Conservation (phyloP, 2,113 vertebrate genomes). For the Delphinapterus leucas region DNA sequence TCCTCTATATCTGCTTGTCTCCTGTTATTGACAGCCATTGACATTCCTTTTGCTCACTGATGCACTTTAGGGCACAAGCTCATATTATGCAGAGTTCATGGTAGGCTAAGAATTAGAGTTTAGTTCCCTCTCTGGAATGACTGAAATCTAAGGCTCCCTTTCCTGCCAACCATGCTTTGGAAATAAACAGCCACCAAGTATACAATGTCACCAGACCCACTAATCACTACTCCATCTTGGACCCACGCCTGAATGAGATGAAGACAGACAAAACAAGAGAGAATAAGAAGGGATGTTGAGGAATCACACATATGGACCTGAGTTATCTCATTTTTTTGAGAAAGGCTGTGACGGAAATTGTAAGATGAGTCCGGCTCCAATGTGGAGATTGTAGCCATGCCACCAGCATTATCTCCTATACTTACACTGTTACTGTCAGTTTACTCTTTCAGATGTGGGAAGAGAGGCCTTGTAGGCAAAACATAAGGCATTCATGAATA, state of each 20-base stretch:
- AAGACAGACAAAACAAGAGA: background rate
- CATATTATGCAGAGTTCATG: background rate
- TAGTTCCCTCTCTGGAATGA: background rate
- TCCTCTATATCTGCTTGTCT: background rate
- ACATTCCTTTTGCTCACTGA: background rate
- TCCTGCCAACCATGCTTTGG: conserved; percentile 16
- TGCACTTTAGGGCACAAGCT: background rate
- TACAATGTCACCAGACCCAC: background rate
- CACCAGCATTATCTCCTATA: conserved; percentile 9
- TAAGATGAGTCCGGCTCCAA: conserved; percentile 21
- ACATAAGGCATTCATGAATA: conserved; percentile 50
- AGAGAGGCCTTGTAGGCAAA: conserved; percentile 42
- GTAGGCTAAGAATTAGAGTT: background rate
- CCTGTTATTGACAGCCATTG: background rate
- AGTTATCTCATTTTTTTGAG: background rate
- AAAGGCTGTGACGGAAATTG: conserved; percentile 8
- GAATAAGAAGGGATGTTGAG: background rate
- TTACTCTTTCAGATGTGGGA: conserved; percentile 56
- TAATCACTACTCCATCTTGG: conserved; percentile 46
- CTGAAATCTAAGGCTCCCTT: background rate
- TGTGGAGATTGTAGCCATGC: conserved; percentile 32
- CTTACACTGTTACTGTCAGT: background rate
- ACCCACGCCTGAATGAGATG: background rate
- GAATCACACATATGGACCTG: background rate
- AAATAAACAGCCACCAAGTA: background rate